Evolutionary conservation across 1,140 invertebrate genomes (phyloP), one percentile per base, ranked within the genome.

Genomic region (Oncopodura yosiiana): DNA sequence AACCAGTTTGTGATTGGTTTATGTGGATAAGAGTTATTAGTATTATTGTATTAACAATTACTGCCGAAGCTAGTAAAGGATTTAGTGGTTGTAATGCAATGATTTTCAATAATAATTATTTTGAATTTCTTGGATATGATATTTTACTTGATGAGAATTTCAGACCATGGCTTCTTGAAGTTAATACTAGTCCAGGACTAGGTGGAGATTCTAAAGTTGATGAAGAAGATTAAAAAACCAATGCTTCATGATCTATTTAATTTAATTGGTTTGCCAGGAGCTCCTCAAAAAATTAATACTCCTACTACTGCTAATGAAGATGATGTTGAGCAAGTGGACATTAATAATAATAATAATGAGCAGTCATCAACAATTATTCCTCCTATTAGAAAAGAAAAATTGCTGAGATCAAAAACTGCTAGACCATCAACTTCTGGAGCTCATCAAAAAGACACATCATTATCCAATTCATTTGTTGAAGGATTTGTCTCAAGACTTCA

Each of bases 61-160:
- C 60, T 21, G 61, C 57, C 1, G 61, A 63, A 34, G 49, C 45
- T 18, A 39, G 16, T 19, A 49, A 16, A 26, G 16, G 16, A 1
- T 3, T 30, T n/a, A n/a, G n/a, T n/a, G n/a, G n/a, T n/a, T n/a
- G n/a, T n/a, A n/a, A n/a, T 18, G 2, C 14, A 32, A 18, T 45
- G 16, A 30, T 24, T 0, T 30, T 27, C 27, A 37, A 23, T 11
- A 43, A 72, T 2, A 86, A 93, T 71, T 91, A 87, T 67, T 93
- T 92, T 67, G 88, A 93, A 67, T 86, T 92, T 67, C 92, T 91
- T 66, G 90, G 90, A 19, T 93, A 93, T 62, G 89, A 94, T 65
- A 83, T 94, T 26, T 77, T 94, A 12, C 83, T 93, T 41, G 90
- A 94, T 65, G 80, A 82, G 46, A 76, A 80, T 49, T 67, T 93